A percentile compares a stretch with the other conserved stretches of the same genome.
Evolutionary conservation across 2,797 vertebrate species (phyloP).

Genomic region (Prionace glauca): DNA sequence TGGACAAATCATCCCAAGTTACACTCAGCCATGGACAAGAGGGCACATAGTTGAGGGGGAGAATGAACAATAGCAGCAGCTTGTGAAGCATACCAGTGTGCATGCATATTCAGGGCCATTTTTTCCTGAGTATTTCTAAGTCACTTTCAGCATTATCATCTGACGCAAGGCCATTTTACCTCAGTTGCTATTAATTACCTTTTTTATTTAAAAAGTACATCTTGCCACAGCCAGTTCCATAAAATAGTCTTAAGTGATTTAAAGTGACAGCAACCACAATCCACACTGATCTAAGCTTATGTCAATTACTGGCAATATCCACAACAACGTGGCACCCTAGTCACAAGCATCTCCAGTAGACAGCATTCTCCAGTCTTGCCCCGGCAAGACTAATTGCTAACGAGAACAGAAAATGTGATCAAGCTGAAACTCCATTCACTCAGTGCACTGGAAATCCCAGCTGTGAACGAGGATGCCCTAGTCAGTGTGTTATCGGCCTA

Average conservation of each 20-base stretch:
- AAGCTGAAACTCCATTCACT: too few species aligned
- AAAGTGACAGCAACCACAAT: not conserved
- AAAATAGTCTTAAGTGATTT: not conserved
- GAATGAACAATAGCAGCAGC: not conserved
- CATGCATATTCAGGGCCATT: not conserved
- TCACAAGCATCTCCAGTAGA: not conserved
- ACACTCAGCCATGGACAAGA: not conserved
- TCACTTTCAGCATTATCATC: not conserved
- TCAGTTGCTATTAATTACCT: not conserved
- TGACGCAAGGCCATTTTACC: not conserved
- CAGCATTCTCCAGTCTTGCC: not conserved
- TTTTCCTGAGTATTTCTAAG: not conserved
- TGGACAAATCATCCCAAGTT: not conserved
- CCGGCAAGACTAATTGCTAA: too few species aligned
- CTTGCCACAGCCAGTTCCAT: not conserved
- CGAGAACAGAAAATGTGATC: too few species aligned
- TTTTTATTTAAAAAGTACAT: not conserved
- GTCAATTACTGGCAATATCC: not conserved
- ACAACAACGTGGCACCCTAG: not conserved
- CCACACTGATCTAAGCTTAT: too few species aligned
- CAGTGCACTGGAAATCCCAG: too few species aligned
- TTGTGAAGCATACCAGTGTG: not conserved
- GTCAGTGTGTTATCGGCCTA: too few species aligned
- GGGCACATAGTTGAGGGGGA: too few species aligned
- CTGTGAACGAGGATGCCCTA: too few species aligned